These are phyloP conservation scores for Zaprionus capensis DNA, from an alignment of 1,140 invertebrate species.

Conservation along the genomic window DNA sequence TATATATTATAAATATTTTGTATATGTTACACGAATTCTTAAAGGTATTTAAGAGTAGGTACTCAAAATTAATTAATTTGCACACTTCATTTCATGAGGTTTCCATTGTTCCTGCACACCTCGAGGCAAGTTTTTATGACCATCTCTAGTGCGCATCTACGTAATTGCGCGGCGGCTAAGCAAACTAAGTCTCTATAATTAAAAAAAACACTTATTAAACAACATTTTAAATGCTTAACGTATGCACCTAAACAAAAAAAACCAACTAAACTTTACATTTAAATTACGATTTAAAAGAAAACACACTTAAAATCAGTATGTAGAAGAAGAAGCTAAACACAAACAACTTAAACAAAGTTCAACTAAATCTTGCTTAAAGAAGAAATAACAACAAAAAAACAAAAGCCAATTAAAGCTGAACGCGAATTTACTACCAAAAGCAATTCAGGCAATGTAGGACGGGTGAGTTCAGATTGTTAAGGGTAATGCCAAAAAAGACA, in stretches of 20 bases:
- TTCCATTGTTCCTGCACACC: neutral
- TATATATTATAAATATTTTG: too few relatives aligned
- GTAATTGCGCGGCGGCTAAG: conserved; percentile 27
- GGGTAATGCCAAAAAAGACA: conserved; percentile 19
- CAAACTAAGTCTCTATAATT: conserved; percentile 34
- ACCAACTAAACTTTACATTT: conserved; percentile 27
- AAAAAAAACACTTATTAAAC: conserved; percentile 36
- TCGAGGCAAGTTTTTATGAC: conserved; percentile 5
- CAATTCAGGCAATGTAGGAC: conserved; percentile 26
- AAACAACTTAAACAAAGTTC: conserved; percentile 16
- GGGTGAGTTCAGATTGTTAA: conserved; percentile 12
- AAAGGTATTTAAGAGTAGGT: too few relatives aligned
- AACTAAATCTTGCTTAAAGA: conserved; percentile 28
- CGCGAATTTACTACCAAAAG: conserved; percentile 53
- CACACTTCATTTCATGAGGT: too few relatives aligned
- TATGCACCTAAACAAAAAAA: conserved; percentile 32
- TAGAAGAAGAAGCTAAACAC: neutral
- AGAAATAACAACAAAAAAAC: conserved; percentile 8
- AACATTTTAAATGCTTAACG: conserved; percentile 44
- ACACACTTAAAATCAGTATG: conserved; percentile 11
- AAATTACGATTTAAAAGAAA: conserved; percentile 26
- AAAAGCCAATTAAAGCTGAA: conserved; percentile 43
- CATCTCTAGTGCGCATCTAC: conserved; percentile 1
- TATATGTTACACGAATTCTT: too few relatives aligned
- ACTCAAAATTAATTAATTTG: too few relatives aligned